Percentiles rank a stretch among this genome's conserved stretches.
phyloP scores from a whole-genome alignment of 2,113 vertebrate species.

The Uria aalge region DNA sequence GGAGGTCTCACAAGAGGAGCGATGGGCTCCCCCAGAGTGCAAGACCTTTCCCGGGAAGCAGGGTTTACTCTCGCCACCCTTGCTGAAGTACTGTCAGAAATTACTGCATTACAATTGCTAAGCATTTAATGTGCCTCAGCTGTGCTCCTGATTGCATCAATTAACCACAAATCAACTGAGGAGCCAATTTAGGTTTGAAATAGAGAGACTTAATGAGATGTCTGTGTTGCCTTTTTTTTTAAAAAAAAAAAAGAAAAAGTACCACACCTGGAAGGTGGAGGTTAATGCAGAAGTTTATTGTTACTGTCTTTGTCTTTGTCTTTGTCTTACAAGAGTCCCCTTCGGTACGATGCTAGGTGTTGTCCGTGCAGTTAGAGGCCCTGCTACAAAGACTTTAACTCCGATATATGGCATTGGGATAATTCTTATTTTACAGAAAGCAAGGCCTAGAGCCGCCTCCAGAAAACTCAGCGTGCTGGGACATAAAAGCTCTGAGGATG shows the following conservation, averaged over 20 bases:
- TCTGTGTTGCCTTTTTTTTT: not conserved
- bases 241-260: too few species aligned
- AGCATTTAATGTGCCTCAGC: not conserved
- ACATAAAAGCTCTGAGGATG: not conserved
- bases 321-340: not conserved
- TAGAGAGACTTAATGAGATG: not conserved
- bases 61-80: not conserved
- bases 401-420: not conserved
- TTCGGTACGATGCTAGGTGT: not conserved
- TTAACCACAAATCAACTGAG: not conserved
- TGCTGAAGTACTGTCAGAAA: not conserved
- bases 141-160: slow-evolving; percentile 12
- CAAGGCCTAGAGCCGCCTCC: not conserved
- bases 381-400: not conserved
- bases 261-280: not conserved
- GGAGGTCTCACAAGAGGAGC: not conserved
- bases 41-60: not conserved
- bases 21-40: not conserved
- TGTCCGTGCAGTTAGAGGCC: not conserved
- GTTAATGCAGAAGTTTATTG: not conserved
- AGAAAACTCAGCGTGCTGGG: not conserved
- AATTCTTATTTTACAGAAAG: not conserved
- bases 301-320: not conserved
- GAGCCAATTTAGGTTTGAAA: not conserved
- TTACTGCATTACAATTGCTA: not conserved